Evolutionary conservation across 1,140 invertebrate genomes (phyloP).

Genomic region (Sinonovacula constricta): DNA sequence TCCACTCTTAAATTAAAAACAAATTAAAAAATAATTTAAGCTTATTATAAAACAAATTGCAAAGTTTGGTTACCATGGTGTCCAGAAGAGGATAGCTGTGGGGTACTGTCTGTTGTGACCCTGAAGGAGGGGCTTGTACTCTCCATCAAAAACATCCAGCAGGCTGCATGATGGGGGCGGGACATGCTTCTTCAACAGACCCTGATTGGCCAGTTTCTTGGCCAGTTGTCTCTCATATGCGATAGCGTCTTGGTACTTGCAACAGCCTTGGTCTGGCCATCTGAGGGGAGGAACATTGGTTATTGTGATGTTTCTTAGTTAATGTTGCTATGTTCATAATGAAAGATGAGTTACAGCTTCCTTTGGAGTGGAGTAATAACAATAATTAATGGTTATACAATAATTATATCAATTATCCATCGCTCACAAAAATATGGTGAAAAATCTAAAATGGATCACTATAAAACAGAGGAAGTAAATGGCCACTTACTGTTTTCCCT

Average conservation of each 20-base stretch:
- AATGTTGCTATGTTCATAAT: too few species aligned
- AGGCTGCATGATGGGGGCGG: slow-evolving; percentile 74
- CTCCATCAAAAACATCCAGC: slow-evolving; percentile 75
- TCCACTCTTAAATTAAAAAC: too few species aligned
- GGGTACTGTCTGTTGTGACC: slow-evolving; percentile 65
- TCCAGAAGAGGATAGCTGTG: slow-evolving; percentile 76
- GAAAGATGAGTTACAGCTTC: too few species aligned
- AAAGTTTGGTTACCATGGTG: slow-evolving; percentile 69
- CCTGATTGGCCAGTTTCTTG: slow-evolving; percentile 76
- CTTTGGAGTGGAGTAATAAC: too few species aligned
- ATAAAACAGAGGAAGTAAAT: neutral
- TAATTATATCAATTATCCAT: too few species aligned
- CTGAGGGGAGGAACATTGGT: slow-evolving; percentile 63
- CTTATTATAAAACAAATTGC: slow-evolving; percentile 16
- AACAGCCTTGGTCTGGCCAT: slow-evolving; percentile 75
- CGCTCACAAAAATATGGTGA: too few species aligned
- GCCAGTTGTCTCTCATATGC: slow-evolving; percentile 69
- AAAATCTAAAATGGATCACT: too few species aligned
- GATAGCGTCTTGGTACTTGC: slow-evolving; percentile 74
- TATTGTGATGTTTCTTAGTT: too few species aligned
- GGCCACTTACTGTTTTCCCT: slow-evolving; percentile 61
- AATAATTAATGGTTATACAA: too few species aligned
- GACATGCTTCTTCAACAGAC: slow-evolving; percentile 71
- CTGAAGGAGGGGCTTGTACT: slow-evolving; percentile 71
- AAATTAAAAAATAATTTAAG: too few species aligned